A percentile compares a stretch with the other conserved stretches of the same genome.
These are phyloP conservation scores for Apus apus DNA, from an alignment of 2,113 vertebrate genomes.

Conservation along the genomic window DNA sequence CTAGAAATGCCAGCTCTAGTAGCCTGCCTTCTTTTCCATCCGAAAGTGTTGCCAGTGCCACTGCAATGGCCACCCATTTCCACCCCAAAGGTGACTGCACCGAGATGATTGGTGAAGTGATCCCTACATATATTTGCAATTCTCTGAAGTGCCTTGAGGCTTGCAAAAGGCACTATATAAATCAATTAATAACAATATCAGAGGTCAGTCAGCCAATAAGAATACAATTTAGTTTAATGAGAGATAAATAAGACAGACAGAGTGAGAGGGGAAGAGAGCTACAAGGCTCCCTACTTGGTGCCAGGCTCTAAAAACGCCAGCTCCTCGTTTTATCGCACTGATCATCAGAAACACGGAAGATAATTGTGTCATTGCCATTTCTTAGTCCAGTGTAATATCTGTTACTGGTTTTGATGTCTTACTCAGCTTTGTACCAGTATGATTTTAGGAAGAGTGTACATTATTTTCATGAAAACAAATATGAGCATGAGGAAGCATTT, in stretches of 20 bases:
- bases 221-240: conserved; percentile 75
- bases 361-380: conserved; percentile 52
- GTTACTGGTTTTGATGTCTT: conserved; percentile 78
- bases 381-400: conserved; percentile 71
- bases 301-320: background rate
- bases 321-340: conserved; percentile 29
- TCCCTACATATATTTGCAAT: conserved; percentile 31
- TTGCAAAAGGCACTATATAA: conserved; percentile 69
- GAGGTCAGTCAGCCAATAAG: conserved; percentile 74
- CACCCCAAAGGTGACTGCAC: background rate
- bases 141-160: conserved; percentile 50
- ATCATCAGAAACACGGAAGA: conserved; percentile 46
- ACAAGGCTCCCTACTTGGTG: background rate
- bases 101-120: conserved; percentile 35
- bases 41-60: background rate
- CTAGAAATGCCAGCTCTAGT: background rate
- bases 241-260: conserved; percentile 73
- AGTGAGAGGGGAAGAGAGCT: conserved; percentile 35
- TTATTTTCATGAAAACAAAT: conserved; percentile 88
- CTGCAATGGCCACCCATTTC: background rate
- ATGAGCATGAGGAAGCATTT: conserved; percentile 83
- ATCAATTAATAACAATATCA: conserved; percentile 75
- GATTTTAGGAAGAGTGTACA: conserved; percentile 81
- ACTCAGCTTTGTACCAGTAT: conserved; percentile 73
- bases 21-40: background rate